phyloP scores from a whole-genome alignment of 2,113 vertebrate genomes.

The Probosciger aterrimus region DNA sequence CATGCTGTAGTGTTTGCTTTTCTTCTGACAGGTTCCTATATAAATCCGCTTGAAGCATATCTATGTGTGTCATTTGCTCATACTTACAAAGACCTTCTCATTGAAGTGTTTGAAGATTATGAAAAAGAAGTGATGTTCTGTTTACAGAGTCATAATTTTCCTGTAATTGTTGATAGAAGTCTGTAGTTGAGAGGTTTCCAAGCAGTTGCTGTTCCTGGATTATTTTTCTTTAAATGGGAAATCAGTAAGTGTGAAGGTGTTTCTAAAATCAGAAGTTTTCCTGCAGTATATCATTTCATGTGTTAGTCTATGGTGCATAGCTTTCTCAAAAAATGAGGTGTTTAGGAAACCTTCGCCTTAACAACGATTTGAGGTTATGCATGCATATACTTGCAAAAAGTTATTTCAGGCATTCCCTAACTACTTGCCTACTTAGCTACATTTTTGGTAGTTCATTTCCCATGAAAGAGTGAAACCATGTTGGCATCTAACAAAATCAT shows the following conservation, averaged over 20 bases:
- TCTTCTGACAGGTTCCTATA: background rate
- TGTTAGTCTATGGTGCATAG: background rate
- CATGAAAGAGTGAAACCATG: background rate
- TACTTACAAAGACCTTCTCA: background rate
- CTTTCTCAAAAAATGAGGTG: background rate
- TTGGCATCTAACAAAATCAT: background rate
- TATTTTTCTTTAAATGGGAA: background rate
- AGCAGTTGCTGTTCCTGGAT: background rate
- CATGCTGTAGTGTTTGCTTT: background rate
- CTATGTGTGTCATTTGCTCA: background rate
- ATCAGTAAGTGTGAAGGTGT: background rate
- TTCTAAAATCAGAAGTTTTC: background rate
- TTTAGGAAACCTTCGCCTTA: background rate
- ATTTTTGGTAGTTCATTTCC: background rate
- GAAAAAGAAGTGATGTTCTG: background rate
- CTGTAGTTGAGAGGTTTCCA: background rate
- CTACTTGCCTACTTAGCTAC: background rate
- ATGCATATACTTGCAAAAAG: background rate
- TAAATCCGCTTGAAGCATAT: background rate
- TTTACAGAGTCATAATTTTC: background rate
- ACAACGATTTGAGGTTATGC: background rate
- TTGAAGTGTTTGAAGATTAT: background rate
- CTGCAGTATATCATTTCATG: background rate
- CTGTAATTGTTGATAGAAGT: background rate
- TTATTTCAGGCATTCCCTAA: background rate